Evolutionary conservation across 1,140 invertebrate species (phyloP), one percentile per base, ranked within the genome.

Genomic region (Saccostrea cuccullata): DNA sequence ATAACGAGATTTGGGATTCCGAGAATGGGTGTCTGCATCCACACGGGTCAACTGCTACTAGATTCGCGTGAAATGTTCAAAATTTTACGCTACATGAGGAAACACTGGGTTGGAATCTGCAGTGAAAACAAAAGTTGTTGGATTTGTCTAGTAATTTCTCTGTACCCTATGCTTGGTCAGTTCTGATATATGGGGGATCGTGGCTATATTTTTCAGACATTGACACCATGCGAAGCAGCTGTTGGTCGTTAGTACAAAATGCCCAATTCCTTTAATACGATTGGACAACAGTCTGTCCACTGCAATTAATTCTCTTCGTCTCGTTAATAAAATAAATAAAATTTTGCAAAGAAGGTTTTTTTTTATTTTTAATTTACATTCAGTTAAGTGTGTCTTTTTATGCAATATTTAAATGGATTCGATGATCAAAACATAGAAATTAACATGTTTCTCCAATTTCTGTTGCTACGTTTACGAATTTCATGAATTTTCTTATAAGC

Each of bases 21-120:
- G 23, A 77, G 70, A 77, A 77, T 77, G 70, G 70, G 70, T 77
- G 70, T 77, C 70, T 77, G 70, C 70, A 17, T 77, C 70, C 12
- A 26, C 26, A 77, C 23, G 70, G 70, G 70, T 77, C 70, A 77
- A 77, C 30, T 77, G 70, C 30, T 36, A 77, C 70, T 77, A 77
- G 70, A 77, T 77, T 23, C 70, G 70, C 70, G 70, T 77, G 70
- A 77, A 77, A 77, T 77, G 70, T 77, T 77, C 70, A 77, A 77
- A 77, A 77, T 77, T 77, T 77, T 77, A 77, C 70, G 70, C 70
- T 77, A 77, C 70, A 77, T 77, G 70, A 77, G 70, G 70, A 77
- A 77, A 77, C 70, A 77, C 4, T 15, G 30, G 26, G 23, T 36
- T 77, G 70, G 70, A 77, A 77, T 77, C 70, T 77, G 70, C 70